Evolutionary conservation across 2,888 invertebrate genomes (phyloP).

Genomic region (Melinopterus prodromus): DNA sequence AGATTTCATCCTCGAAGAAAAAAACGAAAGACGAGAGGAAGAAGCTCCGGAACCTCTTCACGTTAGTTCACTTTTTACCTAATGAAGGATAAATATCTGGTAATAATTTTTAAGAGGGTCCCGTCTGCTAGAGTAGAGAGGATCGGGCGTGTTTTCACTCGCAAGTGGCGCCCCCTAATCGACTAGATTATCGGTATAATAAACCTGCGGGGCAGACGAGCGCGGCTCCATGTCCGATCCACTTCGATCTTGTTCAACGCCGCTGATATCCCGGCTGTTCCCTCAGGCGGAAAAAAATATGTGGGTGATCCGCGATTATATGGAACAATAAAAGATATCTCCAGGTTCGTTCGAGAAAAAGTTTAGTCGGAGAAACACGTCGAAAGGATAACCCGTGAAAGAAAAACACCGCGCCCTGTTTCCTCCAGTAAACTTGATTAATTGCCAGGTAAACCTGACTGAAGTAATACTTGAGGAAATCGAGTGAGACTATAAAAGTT

Average conservation of each 20-base stretch:
- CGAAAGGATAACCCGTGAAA: not conserved
- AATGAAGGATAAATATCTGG: constrained; percentile 4
- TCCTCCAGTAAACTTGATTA: not conserved
- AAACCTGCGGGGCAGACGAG: not conserved
- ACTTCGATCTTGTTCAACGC: not conserved
- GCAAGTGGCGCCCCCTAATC: not conserved
- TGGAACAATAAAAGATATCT: not conserved
- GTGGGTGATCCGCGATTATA: not conserved
- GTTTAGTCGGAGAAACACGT: not conserved
- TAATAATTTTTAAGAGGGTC: constrained; percentile 4
- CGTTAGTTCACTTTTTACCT: constrained; percentile 4
- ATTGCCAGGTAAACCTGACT: not conserved
- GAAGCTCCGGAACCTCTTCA: not conserved
- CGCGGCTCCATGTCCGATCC: constrained; percentile 4
- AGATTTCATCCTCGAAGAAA: not conserved
- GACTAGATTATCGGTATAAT: constrained; percentile 4
- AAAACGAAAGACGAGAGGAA: not conserved
- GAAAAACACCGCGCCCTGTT: not conserved
- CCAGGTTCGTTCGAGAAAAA: not conserved
- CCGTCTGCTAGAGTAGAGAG: not conserved
- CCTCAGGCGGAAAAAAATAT: not conserved
- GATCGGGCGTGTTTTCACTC: not conserved
- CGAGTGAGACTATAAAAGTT: too few species aligned
- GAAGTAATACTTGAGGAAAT: too few species aligned
- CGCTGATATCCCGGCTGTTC: not conserved